Evolutionary conservation across 2,113 vertebrate species (phyloP).

Genomic region (Tilapia sparmanii): DNA sequence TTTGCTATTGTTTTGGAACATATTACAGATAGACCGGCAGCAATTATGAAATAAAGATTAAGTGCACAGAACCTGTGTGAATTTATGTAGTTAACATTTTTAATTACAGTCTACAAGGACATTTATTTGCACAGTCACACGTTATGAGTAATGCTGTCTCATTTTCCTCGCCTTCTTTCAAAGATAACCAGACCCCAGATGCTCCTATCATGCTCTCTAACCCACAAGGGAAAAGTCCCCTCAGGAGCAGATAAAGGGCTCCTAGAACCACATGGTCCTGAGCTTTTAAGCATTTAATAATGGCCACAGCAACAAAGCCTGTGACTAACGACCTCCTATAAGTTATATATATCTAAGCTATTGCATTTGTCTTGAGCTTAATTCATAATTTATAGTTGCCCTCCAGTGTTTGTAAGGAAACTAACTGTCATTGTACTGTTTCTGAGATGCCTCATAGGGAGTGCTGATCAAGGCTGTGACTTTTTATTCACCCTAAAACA

Average conservation of each 20-base stretch:
- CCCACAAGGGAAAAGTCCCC: conserved; percentile 51
- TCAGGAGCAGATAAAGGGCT: conserved; percentile 9
- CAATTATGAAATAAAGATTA: background rate
- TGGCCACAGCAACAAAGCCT: conserved; percentile 29
- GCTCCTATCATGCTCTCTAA: conserved; percentile 37
- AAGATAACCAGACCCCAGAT: conserved; percentile 46
- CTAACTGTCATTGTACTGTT: conserved; percentile 19
- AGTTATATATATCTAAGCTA: conserved; percentile 2
- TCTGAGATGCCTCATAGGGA: background rate
- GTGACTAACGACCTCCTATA: background rate
- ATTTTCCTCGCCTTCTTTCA: background rate
- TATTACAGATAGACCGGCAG: background rate
- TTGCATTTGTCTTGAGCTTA: conserved; percentile 10
- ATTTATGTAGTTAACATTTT: background rate
- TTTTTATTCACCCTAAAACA: conserved; percentile 18
- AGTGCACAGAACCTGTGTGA: background rate
- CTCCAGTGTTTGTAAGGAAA: background rate
- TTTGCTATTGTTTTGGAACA: background rate
- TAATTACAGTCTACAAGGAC: background rate
- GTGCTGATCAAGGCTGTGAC: conserved; percentile 18
- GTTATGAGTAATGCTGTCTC: background rate
- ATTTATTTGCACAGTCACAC: background rate
- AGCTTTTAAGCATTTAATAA: conserved; percentile 39
- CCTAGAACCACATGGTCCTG: conserved; percentile 54
- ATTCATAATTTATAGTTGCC: conserved; percentile 10